Conservation (phyloP, 2,888 invertebrate species). For the Dioctria linearis region DNA sequence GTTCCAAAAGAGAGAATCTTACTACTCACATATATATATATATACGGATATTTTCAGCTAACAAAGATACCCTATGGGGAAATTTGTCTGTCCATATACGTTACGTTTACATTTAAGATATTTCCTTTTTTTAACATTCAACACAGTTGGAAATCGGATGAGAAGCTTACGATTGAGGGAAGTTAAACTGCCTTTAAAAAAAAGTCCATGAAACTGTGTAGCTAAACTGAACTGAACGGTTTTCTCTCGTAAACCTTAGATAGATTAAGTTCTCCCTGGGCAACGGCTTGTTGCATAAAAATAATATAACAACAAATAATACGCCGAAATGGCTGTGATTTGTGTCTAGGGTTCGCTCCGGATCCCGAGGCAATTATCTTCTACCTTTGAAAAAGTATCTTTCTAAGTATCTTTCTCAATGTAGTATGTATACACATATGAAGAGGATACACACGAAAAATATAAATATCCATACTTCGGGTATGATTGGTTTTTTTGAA, state of each 20-base stretch:
- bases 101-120: conserved; percentile 54
- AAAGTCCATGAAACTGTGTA: conserved; percentile 6
- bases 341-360: conserved; percentile 30
- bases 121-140: conserved; percentile 31
- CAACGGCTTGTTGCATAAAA: conserved; percentile 53
- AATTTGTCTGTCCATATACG: conserved; percentile 52
- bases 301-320: conserved; percentile 58
- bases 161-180: conserved; percentile 39
- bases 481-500: conserved; percentile 47
- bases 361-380: conserved; percentile 35
- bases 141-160: conserved; percentile 45
- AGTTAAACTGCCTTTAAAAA: conserved; percentile 1
- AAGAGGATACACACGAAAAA: conserved; percentile 8
- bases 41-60: conserved; percentile 1
- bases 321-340: conserved; percentile 54
- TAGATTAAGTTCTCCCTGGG: conserved; percentile 53
- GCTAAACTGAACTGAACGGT: conserved; percentile 40
- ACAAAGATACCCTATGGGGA: conserved; percentile 36
- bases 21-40: no score
- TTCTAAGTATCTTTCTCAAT: no score
- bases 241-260: conserved; percentile 5
- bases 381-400: conserved; percentile 33
- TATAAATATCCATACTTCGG: conserved; percentile 33
- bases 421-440: conserved; percentile 22
- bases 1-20: conserved; percentile 4